These are phyloP conservation scores for Aptenodytes patagonicus DNA, from an alignment of 2,113 vertebrate genomes.

Conservation along the genomic window DNA sequence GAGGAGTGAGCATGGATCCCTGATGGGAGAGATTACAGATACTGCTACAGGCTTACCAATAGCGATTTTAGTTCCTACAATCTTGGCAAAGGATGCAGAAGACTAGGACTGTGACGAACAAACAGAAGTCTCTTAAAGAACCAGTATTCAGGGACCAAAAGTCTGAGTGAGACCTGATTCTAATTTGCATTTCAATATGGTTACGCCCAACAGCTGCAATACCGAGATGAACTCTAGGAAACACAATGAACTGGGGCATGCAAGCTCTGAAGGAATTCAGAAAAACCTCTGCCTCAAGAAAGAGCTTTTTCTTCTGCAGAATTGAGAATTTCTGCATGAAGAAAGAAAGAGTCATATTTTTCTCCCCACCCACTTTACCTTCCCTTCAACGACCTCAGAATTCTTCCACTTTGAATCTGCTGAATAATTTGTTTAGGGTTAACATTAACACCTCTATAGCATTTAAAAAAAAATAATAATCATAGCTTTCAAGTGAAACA, in stretches of 20 bases:
- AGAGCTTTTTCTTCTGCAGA: not conserved
- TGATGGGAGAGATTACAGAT: not conserved
- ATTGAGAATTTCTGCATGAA: not conserved
- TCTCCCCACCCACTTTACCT: not conserved
- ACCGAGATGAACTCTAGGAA: not conserved
- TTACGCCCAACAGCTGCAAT: not conserved
- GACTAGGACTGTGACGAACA: not conserved
- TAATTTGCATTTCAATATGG: not conserved
- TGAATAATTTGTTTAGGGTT: not conserved
- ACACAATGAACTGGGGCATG: not conserved
- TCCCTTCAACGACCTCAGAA: not conserved
- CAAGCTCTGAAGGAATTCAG: not conserved
- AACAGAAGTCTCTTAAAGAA: not conserved
- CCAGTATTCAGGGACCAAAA: not conserved
- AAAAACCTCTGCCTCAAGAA: not conserved
- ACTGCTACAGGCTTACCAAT: not conserved
- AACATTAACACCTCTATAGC: not conserved
- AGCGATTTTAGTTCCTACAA: not conserved
- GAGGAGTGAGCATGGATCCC: not conserved
- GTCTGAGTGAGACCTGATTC: not conserved
- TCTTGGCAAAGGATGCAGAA: not conserved
- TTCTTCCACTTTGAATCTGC: not conserved
- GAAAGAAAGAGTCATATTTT: not conserved
- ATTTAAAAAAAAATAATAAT: not conserved
- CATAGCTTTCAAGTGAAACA: not conserved